phyloP scores from a whole-genome alignment of 2,797 vertebrate genomes.

The Sebastes vulpes region DNA sequence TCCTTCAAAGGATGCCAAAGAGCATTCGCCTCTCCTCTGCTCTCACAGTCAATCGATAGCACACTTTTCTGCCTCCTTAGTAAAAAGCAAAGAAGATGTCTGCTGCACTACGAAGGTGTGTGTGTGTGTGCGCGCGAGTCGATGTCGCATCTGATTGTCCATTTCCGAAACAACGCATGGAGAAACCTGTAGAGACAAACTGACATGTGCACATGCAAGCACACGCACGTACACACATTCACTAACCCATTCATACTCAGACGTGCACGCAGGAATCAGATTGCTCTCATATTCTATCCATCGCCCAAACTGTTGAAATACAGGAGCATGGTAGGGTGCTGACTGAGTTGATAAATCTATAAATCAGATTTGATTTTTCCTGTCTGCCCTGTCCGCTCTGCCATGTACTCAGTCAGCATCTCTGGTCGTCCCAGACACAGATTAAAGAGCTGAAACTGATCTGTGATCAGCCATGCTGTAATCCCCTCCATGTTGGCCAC shows the following conservation, averaged over 20 bases:
- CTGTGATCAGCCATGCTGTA: constrained; percentile 64
- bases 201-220: too few species aligned
- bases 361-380: constrained; percentile 65
- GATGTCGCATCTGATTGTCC: background rate
- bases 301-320: constrained; percentile 29
- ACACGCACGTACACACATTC: background rate
- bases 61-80: constrained; percentile 48
- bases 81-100: constrained; percentile 32
- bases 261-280: background rate
- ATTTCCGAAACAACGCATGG: background rate
- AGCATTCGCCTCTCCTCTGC: constrained; percentile 42
- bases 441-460: constrained; percentile 76
- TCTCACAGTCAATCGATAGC: constrained; percentile 55
- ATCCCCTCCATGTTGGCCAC: constrained; percentile 53
- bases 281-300: constrained; percentile 21
- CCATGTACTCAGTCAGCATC: constrained; percentile 41
- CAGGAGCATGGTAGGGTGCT: constrained; percentile 14
- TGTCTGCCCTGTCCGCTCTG: background rate
- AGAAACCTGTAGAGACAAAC: background rate
- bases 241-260: background rate
- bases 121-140: background rate
- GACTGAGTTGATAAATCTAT: constrained; percentile 64
- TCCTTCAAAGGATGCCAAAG: constrained; percentile 58
- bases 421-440: constrained; percentile 54
- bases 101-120: background rate